These are phyloP conservation scores for Sparus aurata DNA, from an alignment of 2,797 vertebrate genomes.

Conservation along the genomic window DNA sequence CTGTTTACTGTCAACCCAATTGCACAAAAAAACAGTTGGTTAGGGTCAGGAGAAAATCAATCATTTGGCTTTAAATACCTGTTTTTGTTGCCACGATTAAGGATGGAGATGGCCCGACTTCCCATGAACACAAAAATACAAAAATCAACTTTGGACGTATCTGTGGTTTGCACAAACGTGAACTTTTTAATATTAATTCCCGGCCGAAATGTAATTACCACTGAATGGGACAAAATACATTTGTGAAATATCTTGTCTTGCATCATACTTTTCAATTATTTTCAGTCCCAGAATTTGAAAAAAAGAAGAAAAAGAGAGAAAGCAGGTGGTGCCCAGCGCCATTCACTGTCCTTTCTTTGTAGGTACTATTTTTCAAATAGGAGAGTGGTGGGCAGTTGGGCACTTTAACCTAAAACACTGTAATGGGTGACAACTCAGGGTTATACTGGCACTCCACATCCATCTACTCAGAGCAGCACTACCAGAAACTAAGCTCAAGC, in stretches of 20 bases:
- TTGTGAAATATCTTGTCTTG: neutral
- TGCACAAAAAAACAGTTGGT: no score
- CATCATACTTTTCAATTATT: slow-evolving; percentile 8
- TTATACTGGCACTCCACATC: slow-evolving; percentile 83
- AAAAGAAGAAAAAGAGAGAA: slow-evolving; percentile 25
- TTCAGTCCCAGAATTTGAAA: slow-evolving; percentile 27
- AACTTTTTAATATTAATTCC: no score
- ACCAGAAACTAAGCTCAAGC: slow-evolving; percentile 64
- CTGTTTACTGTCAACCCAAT: no score
- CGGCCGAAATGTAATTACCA: no score
- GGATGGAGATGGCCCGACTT: no score
- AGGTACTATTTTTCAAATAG: slow-evolving; percentile 54
- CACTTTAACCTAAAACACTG: slow-evolving; percentile 84
- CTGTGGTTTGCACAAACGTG: no score
- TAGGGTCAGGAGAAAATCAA: no score
- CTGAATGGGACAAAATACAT: no score
- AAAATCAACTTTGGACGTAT: no score
- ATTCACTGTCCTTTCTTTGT: slow-evolving; percentile 59
- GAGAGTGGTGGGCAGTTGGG: slow-evolving; percentile 81
- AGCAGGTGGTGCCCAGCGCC: neutral
- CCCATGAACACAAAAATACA: no score
- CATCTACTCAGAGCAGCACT: slow-evolving; percentile 81
- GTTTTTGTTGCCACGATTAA: no score
- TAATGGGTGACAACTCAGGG: slow-evolving; percentile 82
- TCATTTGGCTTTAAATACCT: no score